Percentiles rank a stretch among this genome's conserved stretches.
phyloP scores from a whole-genome alignment of 2,888 invertebrate genomes.

The Syrphus vitripennis region DNA sequence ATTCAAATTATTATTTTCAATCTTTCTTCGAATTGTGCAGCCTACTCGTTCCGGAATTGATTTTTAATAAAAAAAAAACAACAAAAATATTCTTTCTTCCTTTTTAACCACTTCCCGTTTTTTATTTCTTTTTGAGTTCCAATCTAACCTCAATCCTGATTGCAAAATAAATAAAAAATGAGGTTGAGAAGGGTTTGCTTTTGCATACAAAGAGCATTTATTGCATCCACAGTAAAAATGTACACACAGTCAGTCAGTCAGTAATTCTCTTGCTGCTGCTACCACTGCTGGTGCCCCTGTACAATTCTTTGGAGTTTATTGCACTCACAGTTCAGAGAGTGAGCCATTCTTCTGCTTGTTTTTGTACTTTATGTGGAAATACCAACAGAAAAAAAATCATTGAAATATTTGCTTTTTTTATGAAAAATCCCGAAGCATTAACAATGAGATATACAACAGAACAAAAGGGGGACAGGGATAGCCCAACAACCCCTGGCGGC shows the following conservation, averaged over 20 bases:
- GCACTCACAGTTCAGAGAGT: slow-evolving; percentile 38
- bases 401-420: slow-evolving; percentile 25
- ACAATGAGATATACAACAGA: background rate
- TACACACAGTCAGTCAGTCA: background rate
- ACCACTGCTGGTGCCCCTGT: slow-evolving; percentile 34
- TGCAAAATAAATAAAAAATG: slow-evolving; percentile 26
- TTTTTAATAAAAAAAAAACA: slow-evolving; percentile 31
- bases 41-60: slow-evolving; percentile 35
- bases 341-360: slow-evolving; percentile 41
- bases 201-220: background rate
- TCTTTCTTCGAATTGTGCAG: background rate
- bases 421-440: slow-evolving; percentile 36
- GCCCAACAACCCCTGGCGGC: slow-evolving; percentile 39
- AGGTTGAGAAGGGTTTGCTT: slow-evolving; percentile 33
- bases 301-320: slow-evolving; percentile 65
- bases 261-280: background rate
- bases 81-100: background rate
- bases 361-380: slow-evolving; percentile 44
- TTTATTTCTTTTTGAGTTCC: background rate
- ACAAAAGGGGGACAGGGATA: background rate
- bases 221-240: background rate
- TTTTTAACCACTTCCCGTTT: slow-evolving; percentile 11
- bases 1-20: slow-evolving; percentile 3
- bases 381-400: slow-evolving; percentile 21
- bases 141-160: slow-evolving; percentile 55